Evolutionary conservation across 1,140 invertebrate species (phyloP).

Genomic region (Apis dorsata): DNA sequence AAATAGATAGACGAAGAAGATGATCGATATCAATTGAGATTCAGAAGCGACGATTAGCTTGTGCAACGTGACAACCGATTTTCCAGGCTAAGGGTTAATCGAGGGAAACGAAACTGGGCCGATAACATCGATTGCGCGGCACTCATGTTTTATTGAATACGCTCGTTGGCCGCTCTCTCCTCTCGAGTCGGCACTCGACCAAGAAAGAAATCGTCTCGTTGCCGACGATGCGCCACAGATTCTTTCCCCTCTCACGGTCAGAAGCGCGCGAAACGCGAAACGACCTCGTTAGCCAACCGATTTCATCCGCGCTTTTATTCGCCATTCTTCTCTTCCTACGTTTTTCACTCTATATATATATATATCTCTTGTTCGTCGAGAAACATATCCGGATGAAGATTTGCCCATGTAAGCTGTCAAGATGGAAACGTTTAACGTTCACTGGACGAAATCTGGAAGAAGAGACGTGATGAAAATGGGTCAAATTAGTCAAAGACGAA

Average conservation of each 20-base stretch:
- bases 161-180: conserved; percentile 30
- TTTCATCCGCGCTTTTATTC: conserved; percentile 24
- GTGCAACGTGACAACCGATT: background rate
- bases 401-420: background rate
- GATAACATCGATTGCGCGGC: conserved; percentile 40
- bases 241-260: conserved; percentile 29
- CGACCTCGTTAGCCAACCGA: conserved; percentile 47
- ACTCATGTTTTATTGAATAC: conserved; percentile 52
- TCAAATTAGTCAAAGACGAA: too few species aligned
- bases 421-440: background rate
- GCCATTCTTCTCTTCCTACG: background rate
- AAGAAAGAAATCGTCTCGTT: conserved; percentile 47
- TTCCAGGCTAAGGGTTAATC: conserved; percentile 23
- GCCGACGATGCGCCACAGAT: conserved; percentile 9
- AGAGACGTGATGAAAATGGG: background rate
- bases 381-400: background rate
- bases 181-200: conserved; percentile 30
- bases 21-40: background rate
- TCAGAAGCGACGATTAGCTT: background rate
- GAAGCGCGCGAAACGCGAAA: conserved; percentile 27
- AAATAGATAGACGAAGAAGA: too few species aligned
- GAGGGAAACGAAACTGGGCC: conserved; percentile 39
- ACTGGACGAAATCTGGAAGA: background rate
- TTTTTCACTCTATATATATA: too few species aligned
- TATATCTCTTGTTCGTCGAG: background rate